Base-by-base conservation (phyloP, 2,113 vertebrate species). In the Lontra canadensis region DNA sequence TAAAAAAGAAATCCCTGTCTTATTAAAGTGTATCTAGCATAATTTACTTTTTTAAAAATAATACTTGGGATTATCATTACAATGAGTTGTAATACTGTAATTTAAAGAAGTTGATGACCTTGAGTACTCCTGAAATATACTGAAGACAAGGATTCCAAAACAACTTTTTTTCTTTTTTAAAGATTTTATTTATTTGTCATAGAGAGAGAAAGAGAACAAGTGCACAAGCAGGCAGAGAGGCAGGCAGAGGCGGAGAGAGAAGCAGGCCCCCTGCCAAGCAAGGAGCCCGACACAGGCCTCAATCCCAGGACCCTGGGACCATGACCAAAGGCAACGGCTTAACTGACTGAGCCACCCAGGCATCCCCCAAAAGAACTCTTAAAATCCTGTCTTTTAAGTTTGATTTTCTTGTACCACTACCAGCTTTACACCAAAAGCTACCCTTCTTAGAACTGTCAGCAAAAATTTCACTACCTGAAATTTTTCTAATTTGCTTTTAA, bases 391-490 rank as follows among this genome's bases (percentile, higher is more conserved):
- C 47, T 92, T 94, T 90, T 69, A 86, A 39, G 20, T n/a, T 76
- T 84, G 47, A 71, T 90, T 83, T 80, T 94, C 79, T 79, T 94
- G 81, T 87, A 80, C 74, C 74, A 93, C 34, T 83, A 86, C 84
- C 11, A 47, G 23, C 84, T 90, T 82, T 57, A 73, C 6, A 86
- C 90, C 57, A 79, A 87, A 85, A 59, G 52, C 36, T 87, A 55
- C 76, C 42, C n/a, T 83, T 78, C 76, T 34, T 90, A 20, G 39
- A 95, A 84, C 3, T 65, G 31, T 88, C 55, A 61, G 78, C 25
- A 85, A 18, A 18, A 18, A 80, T 26, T 42, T 5, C 14, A 21
- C 26, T 88, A 69, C 31, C 76, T 47, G 47, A 21, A 5, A 42
- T 39, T 61, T 69, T 92, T n/a, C 52, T 65, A 31, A 85, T 73